A percentile compares a stretch with the other conserved stretches of the same genome.
These are phyloP conservation scores for Gryllus bimaculatus DNA, from an alignment of 1,140 invertebrate genomes.

Conservation along the genomic window DNA sequence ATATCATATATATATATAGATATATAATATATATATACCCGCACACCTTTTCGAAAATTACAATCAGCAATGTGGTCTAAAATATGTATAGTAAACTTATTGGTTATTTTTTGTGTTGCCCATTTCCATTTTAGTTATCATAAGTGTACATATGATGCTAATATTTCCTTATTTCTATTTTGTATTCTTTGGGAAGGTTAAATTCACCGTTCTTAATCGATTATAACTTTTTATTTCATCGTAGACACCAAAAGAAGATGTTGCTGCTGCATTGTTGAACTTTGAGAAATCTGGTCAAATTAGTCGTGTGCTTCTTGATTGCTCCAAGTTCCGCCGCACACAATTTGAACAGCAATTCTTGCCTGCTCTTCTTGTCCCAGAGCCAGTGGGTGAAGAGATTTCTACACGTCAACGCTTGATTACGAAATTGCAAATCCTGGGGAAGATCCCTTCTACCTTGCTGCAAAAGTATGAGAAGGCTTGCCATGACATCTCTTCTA, in stretches of 20 bases:
- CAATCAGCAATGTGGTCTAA: no score
- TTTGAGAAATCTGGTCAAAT: background rate
- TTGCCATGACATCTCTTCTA: background rate
- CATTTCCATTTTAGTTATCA: no score
- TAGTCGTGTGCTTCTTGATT: background rate
- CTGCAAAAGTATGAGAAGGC: background rate
- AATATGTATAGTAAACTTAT: no score
- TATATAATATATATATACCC: no score
- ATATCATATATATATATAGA: no score
- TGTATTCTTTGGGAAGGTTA: no score
- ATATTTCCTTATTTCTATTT: no score
- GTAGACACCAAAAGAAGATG: background rate
- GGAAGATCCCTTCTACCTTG: background rate
- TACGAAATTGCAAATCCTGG: background rate
- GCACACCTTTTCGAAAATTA: no score
- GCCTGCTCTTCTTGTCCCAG: background rate
- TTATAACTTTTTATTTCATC: background rate
- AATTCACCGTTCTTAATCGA: background rate
- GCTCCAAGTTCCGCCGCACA: background rate
- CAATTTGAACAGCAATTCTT: background rate
- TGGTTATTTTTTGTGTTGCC: no score
- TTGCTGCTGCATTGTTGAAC: background rate
- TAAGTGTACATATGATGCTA: no score
- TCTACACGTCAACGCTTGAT: background rate
- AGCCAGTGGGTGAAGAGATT: background rate